Conservation (phyloP, 2,888 invertebrate species). For the Sepiola atlantica region DNA sequence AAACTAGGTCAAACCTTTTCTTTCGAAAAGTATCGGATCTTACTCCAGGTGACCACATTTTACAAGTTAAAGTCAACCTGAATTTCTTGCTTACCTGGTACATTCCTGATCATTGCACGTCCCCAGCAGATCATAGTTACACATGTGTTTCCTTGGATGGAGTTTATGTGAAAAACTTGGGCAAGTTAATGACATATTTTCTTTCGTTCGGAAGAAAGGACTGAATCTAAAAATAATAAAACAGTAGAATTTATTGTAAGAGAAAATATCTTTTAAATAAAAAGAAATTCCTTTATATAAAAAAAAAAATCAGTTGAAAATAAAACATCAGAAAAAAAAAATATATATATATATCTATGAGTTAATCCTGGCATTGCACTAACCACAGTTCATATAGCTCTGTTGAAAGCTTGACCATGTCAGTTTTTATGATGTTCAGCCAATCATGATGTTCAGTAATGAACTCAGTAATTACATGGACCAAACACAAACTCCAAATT, state of each 20-base stretch:
- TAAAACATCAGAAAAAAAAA: neutral
- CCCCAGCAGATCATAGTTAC: slow-evolving; percentile 69
- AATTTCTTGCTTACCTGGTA: slow-evolving; percentile 60
- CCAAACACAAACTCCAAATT: too few relatives aligned
- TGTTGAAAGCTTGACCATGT: too few relatives aligned
- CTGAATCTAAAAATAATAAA: slow-evolving; percentile 61
- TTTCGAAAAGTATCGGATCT: neutral
- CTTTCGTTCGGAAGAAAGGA: slow-evolving; percentile 68
- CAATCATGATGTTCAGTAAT: too few relatives aligned
- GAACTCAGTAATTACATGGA: too few relatives aligned
- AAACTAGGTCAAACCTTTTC: too few relatives aligned
- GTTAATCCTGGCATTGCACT: too few relatives aligned
- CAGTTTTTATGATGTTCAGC: too few relatives aligned
- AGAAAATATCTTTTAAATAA: neutral
- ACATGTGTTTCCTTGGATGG: slow-evolving; percentile 63
- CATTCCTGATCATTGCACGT: slow-evolving; percentile 72
- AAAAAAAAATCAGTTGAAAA: neutral
- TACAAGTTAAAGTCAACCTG: neutral
- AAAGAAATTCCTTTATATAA: too few relatives aligned
- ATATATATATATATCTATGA: too few relatives aligned
- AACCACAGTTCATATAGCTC: too few relatives aligned
- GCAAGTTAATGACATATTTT: slow-evolving; percentile 60
- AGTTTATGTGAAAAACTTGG: slow-evolving; percentile 64
- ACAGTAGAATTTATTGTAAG: neutral
- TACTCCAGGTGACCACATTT: neutral